A percentile compares a stretch with the other conserved stretches of the same genome.
These are phyloP conservation scores for Trichoplax adhaerens DNA, from an alignment of 37 sponge, comb jelly and placozoan genomes.

Conservation along the genomic window DNA sequence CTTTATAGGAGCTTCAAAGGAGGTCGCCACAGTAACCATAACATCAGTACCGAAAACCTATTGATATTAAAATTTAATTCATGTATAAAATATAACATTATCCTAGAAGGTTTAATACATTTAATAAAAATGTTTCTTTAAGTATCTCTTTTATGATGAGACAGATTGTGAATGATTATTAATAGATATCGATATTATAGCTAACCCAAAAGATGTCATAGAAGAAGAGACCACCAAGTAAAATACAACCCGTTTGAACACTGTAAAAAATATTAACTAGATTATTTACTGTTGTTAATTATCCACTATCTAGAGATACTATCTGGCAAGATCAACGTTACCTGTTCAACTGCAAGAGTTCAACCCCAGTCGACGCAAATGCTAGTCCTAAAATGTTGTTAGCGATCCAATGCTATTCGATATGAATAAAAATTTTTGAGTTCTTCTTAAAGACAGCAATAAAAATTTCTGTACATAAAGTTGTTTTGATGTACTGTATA, in stretches of 20 bases:
- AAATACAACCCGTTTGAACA: constrained; percentile 69
- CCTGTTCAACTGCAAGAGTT: constrained; percentile 78
- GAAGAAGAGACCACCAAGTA: constrained; percentile 84
- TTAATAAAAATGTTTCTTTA: no score
- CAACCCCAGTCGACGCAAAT: constrained; percentile 84
- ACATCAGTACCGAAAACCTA: constrained; percentile 98
- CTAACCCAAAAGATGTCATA: constrained; percentile 97
- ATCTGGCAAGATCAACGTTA: constrained; percentile 5
- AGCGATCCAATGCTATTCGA: constrained; percentile 63
- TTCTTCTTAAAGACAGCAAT: no score
- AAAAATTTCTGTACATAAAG: no score
- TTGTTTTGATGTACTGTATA: no score
- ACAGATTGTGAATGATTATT: no score
- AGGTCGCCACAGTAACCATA: constrained; percentile 96
- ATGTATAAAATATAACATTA: no score
- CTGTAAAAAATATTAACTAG: constrained; percentile 20
- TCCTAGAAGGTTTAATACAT: no score
- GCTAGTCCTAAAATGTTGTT: constrained; percentile 90
- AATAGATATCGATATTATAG: no score
- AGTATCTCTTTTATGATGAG: no score
- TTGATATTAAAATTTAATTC: no score
- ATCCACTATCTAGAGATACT: neutral
- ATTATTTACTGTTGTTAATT: neutral
- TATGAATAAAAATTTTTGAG: no score
- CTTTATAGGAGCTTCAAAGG: constrained; percentile 94